A percentile compares a stretch with the other conserved stretches of the same genome.
Evolutionary conservation across 2,113 vertebrate species (phyloP).

Genomic region (Maccullochella peelii): DNA sequence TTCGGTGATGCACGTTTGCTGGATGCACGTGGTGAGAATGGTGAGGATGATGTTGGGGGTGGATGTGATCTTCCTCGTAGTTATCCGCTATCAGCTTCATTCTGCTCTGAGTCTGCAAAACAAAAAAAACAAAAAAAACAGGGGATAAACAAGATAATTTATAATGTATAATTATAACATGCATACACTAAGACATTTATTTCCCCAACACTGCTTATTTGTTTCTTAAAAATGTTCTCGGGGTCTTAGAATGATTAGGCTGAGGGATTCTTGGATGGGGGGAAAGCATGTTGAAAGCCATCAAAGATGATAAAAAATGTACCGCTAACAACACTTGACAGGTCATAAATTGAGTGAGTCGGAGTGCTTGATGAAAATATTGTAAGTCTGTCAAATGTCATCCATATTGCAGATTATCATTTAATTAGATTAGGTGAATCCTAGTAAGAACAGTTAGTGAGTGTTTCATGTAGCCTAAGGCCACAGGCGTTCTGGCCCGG

Average conservation of each 20-base stretch:
- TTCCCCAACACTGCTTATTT: constrained; percentile 25
- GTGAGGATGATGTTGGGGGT: constrained; percentile 90
- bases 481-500: constrained; percentile 59
- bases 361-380: constrained; percentile 69
- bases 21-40: constrained; percentile 80
- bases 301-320: constrained; percentile 66
- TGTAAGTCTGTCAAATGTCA: constrained; percentile 76
- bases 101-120: constrained; percentile 92
- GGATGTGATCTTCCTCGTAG: constrained; percentile 92
- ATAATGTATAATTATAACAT: constrained; percentile 29
- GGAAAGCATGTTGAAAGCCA: constrained; percentile 66
- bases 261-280: constrained; percentile 70
- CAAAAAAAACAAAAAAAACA: background rate
- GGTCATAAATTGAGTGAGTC: constrained; percentile 69
- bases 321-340: constrained; percentile 73
- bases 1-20: constrained; percentile 78
- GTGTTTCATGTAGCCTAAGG: constrained; percentile 52
- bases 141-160: constrained; percentile 26
- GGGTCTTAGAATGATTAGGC: constrained; percentile 57
- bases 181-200: constrained; percentile 4
- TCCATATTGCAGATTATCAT: constrained; percentile 66
- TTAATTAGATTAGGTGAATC: constrained; percentile 72
- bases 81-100: constrained; percentile 97
- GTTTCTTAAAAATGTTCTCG: constrained; percentile 38
- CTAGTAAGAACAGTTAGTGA: constrained; percentile 63